Conservation (phyloP, 30 jellyfish, hydroid and myxozoan genomes). For the Hydractinia echinata region DNA sequence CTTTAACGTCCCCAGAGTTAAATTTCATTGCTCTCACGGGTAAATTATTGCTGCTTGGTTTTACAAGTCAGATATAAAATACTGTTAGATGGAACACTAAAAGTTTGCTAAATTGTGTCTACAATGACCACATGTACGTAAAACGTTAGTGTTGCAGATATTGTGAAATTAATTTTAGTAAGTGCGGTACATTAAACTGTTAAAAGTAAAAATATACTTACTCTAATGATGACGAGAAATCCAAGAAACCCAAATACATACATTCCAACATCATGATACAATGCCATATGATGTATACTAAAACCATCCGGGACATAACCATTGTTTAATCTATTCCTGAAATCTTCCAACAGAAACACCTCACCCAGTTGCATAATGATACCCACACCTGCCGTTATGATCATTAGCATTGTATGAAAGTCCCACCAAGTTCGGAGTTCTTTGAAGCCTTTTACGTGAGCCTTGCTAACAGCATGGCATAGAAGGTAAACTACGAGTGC, state of each 20-base stretch:
- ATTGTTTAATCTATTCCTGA: conserved; percentile 29
- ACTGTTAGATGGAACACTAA: too few species aligned
- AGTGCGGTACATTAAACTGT: not conserved
- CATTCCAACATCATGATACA: conserved; percentile 40
- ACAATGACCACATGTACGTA: too few species aligned
- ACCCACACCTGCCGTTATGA: conserved; percentile 18
- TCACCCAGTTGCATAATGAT: conserved; percentile 49
- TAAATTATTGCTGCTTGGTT: too few species aligned
- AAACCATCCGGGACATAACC: conserved; percentile 58
- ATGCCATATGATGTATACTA: conserved; percentile 40
- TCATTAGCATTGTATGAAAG: conserved; percentile 34
- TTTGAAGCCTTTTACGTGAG: not conserved
- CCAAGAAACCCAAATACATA: conserved; percentile 63
- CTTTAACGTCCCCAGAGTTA: too few species aligned
- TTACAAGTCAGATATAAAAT: too few species aligned
- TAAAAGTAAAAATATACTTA: conserved; percentile 3
- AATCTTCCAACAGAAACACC: conserved; percentile 24
- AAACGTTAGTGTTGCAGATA: too few species aligned
- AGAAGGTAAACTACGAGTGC: conserved; percentile 38
- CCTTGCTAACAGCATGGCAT: conserved; percentile 20
- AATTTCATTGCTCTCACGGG: too few species aligned
- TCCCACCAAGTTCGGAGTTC: conserved; percentile 40
- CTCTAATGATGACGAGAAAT: conserved; percentile 57
- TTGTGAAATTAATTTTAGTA: not conserved
- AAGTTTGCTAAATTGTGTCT: too few species aligned